These are phyloP conservation scores for Tupaia tana DNA, from an alignment of 2,113 vertebrate species.

Conservation along the genomic window DNA sequence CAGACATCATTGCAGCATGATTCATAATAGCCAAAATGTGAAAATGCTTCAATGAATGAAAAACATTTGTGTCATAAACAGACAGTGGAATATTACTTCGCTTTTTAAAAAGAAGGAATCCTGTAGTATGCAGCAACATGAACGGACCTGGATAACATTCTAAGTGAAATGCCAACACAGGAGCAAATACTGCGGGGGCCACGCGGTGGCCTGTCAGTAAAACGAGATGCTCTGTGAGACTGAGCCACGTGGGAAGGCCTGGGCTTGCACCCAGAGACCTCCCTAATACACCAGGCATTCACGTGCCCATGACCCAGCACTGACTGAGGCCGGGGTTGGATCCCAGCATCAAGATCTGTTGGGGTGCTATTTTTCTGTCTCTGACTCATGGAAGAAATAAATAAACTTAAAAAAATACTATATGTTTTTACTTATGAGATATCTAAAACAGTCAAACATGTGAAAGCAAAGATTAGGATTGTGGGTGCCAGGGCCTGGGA, in stretches of 20 bases:
- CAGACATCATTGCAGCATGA: neutral
- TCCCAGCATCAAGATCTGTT: too few species aligned
- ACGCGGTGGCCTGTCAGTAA: too few species aligned
- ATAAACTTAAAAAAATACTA: neutral
- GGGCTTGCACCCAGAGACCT: too few species aligned
- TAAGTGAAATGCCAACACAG: neutral
- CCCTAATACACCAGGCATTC: too few species aligned
- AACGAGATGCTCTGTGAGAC: too few species aligned
- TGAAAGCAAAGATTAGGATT: neutral
- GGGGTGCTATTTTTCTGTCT: too few species aligned
- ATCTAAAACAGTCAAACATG: neutral
- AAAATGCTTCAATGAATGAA: neutral
- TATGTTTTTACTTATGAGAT: neutral
- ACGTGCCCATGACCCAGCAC: too few species aligned
- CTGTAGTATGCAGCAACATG: neutral
- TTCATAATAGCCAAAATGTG: neutral
- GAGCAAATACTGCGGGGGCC: too few species aligned
- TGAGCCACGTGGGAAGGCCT: too few species aligned
- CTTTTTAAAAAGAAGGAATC: neutral
- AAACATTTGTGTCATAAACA: neutral
- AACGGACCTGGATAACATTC: neutral
- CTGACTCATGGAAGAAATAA: too few species aligned
- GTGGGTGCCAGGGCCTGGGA: neutral
- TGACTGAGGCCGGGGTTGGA: too few species aligned
- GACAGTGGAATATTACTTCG: neutral